phyloP scores from a whole-genome alignment of 1,140 invertebrate genomes.

The Drosophila pandora region DNA sequence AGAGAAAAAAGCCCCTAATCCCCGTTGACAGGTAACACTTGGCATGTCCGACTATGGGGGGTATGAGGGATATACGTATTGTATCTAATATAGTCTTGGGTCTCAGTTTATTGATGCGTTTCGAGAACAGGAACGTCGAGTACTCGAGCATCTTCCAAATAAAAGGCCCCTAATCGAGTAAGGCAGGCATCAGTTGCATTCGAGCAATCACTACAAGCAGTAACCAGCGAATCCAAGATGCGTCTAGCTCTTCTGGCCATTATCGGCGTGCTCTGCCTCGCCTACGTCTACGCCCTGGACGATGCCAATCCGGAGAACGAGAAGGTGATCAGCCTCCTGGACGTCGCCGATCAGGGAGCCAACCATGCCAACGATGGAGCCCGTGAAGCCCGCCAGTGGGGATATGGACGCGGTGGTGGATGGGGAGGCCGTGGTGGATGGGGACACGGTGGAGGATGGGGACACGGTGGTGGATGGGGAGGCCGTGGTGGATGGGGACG shows the following conservation, averaged over 20 bases:
- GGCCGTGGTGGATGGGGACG: conserved; percentile 17
- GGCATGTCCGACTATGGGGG: not conserved
- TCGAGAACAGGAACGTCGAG: conserved; percentile 45
- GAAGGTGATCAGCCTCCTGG: conserved; percentile 37
- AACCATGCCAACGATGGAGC: conserved; percentile 43
- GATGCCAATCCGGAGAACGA: conserved; percentile 18
- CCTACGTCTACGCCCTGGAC: conserved; percentile 37
- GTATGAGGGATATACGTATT: not conserved
- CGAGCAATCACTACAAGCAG: conserved; percentile 13
- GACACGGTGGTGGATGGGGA: conserved; percentile 1
- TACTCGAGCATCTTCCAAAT: conserved; percentile 23
- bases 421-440: conserved; percentile 12
- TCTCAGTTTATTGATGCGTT: conserved; percentile 44
- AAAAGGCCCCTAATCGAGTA: conserved; percentile 30
- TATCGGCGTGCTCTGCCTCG: conserved; percentile 43
- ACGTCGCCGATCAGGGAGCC: conserved; percentile 40
- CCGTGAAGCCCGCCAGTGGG: conserved; percentile 43
- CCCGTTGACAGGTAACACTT: not conserved
- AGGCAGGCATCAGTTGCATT: conserved; percentile 46
- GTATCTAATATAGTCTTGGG: not conserved
- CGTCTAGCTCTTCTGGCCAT: conserved; percentile 46
- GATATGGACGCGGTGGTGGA: conserved; percentile 10
- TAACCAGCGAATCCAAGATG: conserved; percentile 35
- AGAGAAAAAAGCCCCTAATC: conserved; percentile 47
- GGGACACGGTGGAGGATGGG: conserved; percentile 13